Evolutionary conservation across 2,888 invertebrate species (phyloP), one percentile per base, ranked within the genome.

Genomic region (Acanthopleura granulata): DNA sequence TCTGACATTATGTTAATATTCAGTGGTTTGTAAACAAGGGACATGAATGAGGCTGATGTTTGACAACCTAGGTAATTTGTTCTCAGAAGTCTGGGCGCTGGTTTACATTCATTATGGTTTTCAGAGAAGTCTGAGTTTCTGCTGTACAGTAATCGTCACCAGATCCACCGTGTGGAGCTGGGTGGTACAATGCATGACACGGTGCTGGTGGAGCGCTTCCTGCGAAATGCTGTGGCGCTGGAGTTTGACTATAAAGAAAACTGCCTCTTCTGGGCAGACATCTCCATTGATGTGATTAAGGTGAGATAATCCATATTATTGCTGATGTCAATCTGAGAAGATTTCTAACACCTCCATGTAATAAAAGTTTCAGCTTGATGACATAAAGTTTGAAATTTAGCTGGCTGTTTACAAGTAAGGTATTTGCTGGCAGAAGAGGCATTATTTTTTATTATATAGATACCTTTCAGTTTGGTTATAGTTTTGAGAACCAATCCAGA

Each of bases 171-270:
- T 9, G 93, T 94, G 87, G 88, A 95, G 57, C 91, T 88, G 29
- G 81, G 92, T 0, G 62, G 70, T n/a, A 72, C 76, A 61, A 66
- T 72, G 9, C 76, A 81, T n/a, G 82, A 80, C 22, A 62, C 76
- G 22, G 51, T 73, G 71, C 95, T 95, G 0, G 93, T 96, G 0
- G 92, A 92, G 30, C 93, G 93, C 77, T 93, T 93, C 76, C 92
- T 96, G 79, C 93, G 94, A 84, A 95, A 96, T 87, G 95, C 96
- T 0, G 95, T 96, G 69, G 95, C 96, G 0, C 93, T 97, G 25
- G 97, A 97, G 87, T 97, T 94, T 87, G 96, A 97, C 88, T 93
- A 95, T 91, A 93, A 92, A 77, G 94, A 94, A 81, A 95, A 96
- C 85, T 96, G 96, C 87, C 92, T 97, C 0, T 97, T 95, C 89